A percentile compares a stretch with the other conserved stretches of the same genome.
Conservation (phyloP, 2,888 invertebrate species). For the Cylindroiulus punctatus region DNA sequence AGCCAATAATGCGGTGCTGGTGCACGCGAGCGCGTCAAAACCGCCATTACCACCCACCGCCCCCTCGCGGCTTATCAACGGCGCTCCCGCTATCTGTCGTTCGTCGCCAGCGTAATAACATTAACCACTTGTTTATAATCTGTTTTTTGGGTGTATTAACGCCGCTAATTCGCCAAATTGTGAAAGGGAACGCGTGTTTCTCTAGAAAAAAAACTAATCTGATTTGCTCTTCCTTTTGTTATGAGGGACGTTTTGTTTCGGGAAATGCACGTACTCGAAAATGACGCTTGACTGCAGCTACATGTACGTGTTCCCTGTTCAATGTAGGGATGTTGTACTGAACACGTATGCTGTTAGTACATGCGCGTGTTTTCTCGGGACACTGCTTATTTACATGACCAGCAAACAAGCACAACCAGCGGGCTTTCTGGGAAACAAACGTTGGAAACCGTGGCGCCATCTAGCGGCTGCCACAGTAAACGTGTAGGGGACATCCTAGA, state of each 20-base stretch:
- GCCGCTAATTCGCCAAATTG: neutral
- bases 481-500: no score
- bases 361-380: no score
- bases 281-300: no score
- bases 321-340: no score
- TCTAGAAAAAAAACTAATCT: neutral
- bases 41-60: neutral
- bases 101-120: neutral
- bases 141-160: constrained; percentile 1
- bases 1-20: constrained; percentile 12
- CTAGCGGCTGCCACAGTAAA: no score
- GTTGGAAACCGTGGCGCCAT: no score
- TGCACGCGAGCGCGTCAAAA: neutral
- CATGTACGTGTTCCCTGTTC: no score
- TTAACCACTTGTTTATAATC: constrained; percentile 23
- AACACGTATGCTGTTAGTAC: no score
- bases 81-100: constrained; percentile 7
- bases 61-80: neutral
- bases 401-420: no score
- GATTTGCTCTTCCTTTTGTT: neutral
- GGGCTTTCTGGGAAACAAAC: no score
- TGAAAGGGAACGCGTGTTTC: constrained; percentile 23
- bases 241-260: neutral
- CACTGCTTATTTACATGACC: no score
- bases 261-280: neutral